These are phyloP conservation scores for Platysteira castanea DNA, from an alignment of 2,113 vertebrate genomes.

Conservation along the genomic window DNA sequence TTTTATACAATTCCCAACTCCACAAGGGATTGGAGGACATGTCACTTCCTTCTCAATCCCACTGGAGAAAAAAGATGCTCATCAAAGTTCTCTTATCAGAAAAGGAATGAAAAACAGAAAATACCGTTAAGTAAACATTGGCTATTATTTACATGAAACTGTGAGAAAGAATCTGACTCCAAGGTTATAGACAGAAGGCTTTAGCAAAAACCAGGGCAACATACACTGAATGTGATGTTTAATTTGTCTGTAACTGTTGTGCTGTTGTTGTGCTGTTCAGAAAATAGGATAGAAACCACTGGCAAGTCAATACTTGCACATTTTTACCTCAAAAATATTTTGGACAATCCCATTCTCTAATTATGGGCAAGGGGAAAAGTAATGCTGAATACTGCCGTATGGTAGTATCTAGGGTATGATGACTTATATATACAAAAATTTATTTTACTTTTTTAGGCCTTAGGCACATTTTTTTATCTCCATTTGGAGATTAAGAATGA, in stretches of 20 bases:
- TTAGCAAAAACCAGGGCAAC: too few species aligned
- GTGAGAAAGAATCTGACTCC: too few species aligned
- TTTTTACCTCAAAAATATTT: not conserved
- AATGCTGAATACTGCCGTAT: not conserved
- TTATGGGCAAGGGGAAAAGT: not conserved
- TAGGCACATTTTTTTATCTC: not conserved
- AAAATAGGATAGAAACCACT: not conserved
- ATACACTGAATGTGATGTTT: not conserved
- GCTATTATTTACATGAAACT: too few species aligned
- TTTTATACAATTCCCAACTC: too few species aligned
- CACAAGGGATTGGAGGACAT: too few species aligned
- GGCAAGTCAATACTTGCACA: not conserved
- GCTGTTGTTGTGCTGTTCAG: not conserved
- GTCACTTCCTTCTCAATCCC: too few species aligned
- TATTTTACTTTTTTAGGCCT: not conserved
- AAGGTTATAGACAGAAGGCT: too few species aligned
- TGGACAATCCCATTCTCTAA: not conserved
- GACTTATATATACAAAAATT: not conserved
- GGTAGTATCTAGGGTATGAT: not conserved
- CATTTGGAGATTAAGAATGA: not conserved
- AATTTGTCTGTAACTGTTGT: not conserved
- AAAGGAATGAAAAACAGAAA: too few species aligned
- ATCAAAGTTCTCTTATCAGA: too few species aligned
- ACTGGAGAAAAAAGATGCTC: too few species aligned
- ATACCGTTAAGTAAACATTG: too few species aligned